Percentiles rank a stretch among this genome's conserved stretches.
phyloP scores from a whole-genome alignment of 2,797 vertebrate species.

The Fundulus diaphanus region DNA sequence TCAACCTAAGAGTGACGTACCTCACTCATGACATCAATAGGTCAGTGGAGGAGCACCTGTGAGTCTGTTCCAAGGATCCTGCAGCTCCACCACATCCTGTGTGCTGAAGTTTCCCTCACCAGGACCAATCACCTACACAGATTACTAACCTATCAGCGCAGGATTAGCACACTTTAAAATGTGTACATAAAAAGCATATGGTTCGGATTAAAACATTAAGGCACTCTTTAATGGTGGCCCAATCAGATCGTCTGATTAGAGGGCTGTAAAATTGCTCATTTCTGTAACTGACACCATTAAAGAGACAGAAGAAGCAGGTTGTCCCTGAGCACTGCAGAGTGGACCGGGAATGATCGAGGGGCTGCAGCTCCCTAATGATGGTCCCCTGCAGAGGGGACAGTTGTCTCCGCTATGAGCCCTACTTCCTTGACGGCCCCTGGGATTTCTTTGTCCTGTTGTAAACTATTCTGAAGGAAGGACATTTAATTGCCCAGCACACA shows the following conservation, averaged over 20 bases:
- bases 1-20: neutral
- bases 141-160: neutral
- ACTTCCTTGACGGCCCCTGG: conserved; percentile 71
- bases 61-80: neutral
- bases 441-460: conserved; percentile 80
- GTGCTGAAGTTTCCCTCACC: neutral
- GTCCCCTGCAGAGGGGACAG: conserved; percentile 49
- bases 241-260: conserved; percentile 19
- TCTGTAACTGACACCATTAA: conserved; percentile 10
- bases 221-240: conserved; percentile 14
- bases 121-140: neutral
- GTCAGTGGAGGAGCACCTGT: neutral
- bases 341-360: conserved; percentile 34
- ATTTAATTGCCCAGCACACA: conserved; percentile 80
- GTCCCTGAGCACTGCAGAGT: conserved; percentile 29
- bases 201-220: neutral
- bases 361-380: conserved; percentile 43
- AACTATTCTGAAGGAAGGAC: conserved; percentile 78
- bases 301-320: conserved; percentile 16
- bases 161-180: neutral
- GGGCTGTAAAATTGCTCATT: conserved; percentile 14
- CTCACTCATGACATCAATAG: neutral
- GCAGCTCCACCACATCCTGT: neutral
- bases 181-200: neutral
- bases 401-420: conserved; percentile 56